Evolutionary conservation across 1,140 invertebrate genomes (phyloP), one percentile per base, ranked within the genome.

Genomic region (Atta cephalotes): DNA sequence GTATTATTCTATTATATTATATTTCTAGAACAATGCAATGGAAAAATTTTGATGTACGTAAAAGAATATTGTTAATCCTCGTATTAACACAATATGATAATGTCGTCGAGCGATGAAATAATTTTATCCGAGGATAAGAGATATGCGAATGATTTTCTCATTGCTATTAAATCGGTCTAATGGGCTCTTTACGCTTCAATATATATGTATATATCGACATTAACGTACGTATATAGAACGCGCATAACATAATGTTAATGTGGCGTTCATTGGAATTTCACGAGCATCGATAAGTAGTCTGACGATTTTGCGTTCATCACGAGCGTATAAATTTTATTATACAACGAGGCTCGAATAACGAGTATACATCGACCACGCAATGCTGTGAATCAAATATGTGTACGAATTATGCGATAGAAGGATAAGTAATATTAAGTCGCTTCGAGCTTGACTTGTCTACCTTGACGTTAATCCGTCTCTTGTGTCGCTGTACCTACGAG

Each of bases 381-480:
- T 51, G 56, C 28, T 60, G 60, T 65, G 28, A 84, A 71, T 74
- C 72, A 90, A 84, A 79, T 51, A 66, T 31, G 60, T 74, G 28
- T 66, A 74, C 77, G 79, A 87, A 90, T 89, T 87, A 87, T 79
- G 62, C 78, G 58, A 70, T 39, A 65, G 39, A 85, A 74, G 72
- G 79, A 9, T 25, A 25, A 25, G 25, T 25, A 25, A 25, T 28
- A 70, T 90, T 68, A 87, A 90, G 72, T 84, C 53, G 58, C 72
- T 89, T 74, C 53, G 60, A 76, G 39, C 53, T 31, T 74, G 39
- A 87, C 62, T 84, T 60, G 21, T 45, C 58, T 45, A 87, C 74
- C 87, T 89, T 89, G 85, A 68, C 79, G 31, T 62, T 45, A 45
- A 45, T 74, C 53, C 62, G 56, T 58, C 72, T 76, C 79, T 89